A percentile compares a stretch with the other conserved stretches of the same genome.
Evolutionary conservation across 2,113 vertebrate genomes (phyloP).

Genomic region (Pandion haliaetus): DNA sequence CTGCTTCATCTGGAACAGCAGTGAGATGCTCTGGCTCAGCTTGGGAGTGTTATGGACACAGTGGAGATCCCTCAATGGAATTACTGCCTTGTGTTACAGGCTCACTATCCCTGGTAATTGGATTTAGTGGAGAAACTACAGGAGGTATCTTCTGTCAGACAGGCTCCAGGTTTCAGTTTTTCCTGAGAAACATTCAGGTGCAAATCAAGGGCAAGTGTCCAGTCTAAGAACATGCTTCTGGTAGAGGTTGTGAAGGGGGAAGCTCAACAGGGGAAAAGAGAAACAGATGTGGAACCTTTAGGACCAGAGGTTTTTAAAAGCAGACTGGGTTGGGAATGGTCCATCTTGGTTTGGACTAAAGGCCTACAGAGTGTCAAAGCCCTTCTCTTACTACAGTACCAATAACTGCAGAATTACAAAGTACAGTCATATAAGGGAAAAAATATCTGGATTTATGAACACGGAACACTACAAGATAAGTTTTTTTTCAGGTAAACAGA

Average conservation of each 20-base stretch:
- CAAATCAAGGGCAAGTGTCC: not conserved
- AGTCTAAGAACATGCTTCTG: not conserved
- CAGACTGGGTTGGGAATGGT: not conserved
- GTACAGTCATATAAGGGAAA: not conserved
- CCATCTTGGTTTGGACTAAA: not conserved
- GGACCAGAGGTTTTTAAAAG: not conserved
- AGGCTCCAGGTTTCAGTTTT: not conserved
- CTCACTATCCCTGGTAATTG: not conserved
- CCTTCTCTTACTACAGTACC: not conserved
- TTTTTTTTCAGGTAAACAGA: not conserved
- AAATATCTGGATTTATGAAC: not conserved
- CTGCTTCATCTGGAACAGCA: not conserved
- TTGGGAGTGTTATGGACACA: accelerated
- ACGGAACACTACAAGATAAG: not conserved
- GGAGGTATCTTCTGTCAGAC: not conserved
- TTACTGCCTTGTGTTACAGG: not conserved
- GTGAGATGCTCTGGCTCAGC: not conserved
- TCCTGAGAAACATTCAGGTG: not conserved
- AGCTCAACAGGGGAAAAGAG: not conserved
- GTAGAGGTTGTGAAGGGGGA: not conserved
- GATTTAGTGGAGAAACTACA: conserved; percentile 14
- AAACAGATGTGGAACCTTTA: not conserved
- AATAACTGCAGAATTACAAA: not conserved
- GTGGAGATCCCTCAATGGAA: not conserved
- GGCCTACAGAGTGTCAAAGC: not conserved